Base-by-base conservation (phyloP, 2,113 vertebrate genomes). In the Scartelaos histophorus region DNA sequence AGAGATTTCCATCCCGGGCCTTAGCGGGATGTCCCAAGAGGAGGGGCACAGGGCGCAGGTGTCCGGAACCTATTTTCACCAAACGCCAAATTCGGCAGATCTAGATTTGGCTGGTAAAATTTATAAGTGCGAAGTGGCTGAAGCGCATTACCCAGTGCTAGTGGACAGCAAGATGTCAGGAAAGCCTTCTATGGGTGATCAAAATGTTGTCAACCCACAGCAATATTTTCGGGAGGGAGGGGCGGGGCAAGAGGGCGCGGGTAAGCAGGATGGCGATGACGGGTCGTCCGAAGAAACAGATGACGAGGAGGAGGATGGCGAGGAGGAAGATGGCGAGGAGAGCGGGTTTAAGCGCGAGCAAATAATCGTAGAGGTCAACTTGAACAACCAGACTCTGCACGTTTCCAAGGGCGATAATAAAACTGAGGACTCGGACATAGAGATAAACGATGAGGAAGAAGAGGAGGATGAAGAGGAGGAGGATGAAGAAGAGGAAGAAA, bases 281-380 rank as follows among this genome's bases (percentile, higher is more conserved):
- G 89, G 92, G 86, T 81, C 94, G 66, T 94, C 93, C 62, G 96
- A 97, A 2, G 95, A 96, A 71, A 95, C 95, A 43, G 95, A 96
- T 66, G 95, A 95, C 2, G 95, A 94, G 15, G 95, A 91, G 21
- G 91, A 90, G 13, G 84, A 80, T 0, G 70, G 61, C 0, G 76
- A 69, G 1, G 87, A 76, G 0, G 92, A 76, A 0, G 91, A 90
- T 0, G 89, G 78, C 0, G 96, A 95, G 71, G 95, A 96, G 70
- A 95, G 94, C 80, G 94, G 93, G 75, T 98, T 97, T 91, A 98
- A 98, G 93, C 96, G 95, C 80, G 96, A 97, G 88, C 97, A 99
- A 94, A 99, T 99, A 88, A 99, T 99, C 79, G 98, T 99, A 45
- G 98, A 99, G 93, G 97, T 99, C 78, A 99, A 99, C 92, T 94